Conservation (phyloP, 2,113 vertebrate genomes). For the Emydura subglobosa region DNA sequence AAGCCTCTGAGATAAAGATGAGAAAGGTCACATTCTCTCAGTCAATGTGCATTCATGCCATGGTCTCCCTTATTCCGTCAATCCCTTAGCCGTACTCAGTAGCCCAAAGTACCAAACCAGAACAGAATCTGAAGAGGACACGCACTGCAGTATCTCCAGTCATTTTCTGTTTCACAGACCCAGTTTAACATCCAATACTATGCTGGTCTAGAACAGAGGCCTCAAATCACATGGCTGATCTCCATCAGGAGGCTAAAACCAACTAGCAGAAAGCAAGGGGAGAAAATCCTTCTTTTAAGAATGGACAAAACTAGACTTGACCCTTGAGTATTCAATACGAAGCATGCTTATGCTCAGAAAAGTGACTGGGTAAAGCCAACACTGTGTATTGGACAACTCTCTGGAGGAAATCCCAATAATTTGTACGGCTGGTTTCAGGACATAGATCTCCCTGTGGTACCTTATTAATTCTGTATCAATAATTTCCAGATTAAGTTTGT, state of each 20-base stretch:
- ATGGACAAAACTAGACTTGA: background rate
- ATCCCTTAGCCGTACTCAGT: rapidly evolving
- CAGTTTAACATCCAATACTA: rapidly evolving
- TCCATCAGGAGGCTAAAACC: background rate
- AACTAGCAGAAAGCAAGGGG: background rate
- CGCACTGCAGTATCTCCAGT: background rate
- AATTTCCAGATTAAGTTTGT: constrained; percentile 3
- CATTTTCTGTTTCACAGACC: background rate
- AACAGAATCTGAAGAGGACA: background rate
- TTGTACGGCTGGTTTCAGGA: constrained; percentile 24
- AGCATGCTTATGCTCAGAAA: constrained; percentile 7
- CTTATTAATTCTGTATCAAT: constrained; percentile 8
- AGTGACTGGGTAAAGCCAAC: background rate
- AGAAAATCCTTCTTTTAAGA: constrained; percentile 1
- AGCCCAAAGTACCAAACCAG: background rate
- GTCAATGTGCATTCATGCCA: background rate
- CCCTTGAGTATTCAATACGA: background rate
- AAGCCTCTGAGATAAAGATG: background rate
- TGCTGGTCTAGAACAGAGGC: background rate
- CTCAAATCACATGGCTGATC: background rate
- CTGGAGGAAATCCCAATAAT: constrained; percentile 36
- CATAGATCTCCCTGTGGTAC: constrained; percentile 43
- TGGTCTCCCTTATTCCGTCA: background rate
- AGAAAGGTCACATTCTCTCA: background rate
- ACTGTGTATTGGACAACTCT: constrained; percentile 24